A percentile compares a stretch with the other conserved stretches of the same genome.
These are phyloP conservation scores for Motacilla tschutschensis DNA, from an alignment of 2,113 vertebrate genomes.

Conservation along the genomic window DNA sequence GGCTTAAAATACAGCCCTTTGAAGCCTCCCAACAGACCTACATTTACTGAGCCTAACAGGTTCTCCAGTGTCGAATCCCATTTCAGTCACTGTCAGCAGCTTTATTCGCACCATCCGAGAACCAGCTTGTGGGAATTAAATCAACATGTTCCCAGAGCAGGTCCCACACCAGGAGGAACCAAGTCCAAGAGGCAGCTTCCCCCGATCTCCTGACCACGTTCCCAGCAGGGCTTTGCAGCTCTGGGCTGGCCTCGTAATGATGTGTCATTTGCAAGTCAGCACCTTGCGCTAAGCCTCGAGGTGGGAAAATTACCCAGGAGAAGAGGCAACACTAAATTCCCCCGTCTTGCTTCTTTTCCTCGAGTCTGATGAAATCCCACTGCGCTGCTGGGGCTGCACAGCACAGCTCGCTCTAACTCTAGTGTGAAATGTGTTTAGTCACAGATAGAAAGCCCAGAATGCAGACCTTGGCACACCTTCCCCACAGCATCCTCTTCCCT, in stretches of 20 bases:
- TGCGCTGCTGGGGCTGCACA: neutral
- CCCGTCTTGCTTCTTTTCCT: constrained; percentile 30
- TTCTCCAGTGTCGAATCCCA: constrained; percentile 42
- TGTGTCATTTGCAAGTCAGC: constrained; percentile 65
- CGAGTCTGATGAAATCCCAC: constrained; percentile 48
- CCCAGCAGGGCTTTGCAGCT: constrained; percentile 50
- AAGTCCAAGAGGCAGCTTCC: constrained; percentile 30
- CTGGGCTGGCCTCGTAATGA: constrained; percentile 35
- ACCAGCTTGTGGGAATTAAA: constrained; percentile 55
- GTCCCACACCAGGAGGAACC: constrained; percentile 20
- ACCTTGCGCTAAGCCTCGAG: constrained; percentile 47
- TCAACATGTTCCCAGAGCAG: constrained; percentile 12
- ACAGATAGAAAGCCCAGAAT: constrained; percentile 18
- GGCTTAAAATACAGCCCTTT: constrained; percentile 39
- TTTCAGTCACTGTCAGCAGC: constrained; percentile 57
- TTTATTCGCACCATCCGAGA: constrained; percentile 39
- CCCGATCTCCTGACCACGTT: neutral
- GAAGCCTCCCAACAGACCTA: constrained; percentile 43
- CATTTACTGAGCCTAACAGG: constrained; percentile 39
- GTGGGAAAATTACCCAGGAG: constrained; percentile 53
- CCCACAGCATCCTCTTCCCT: constrained; percentile 36
- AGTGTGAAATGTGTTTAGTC: constrained; percentile 38
- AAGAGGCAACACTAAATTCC: constrained; percentile 41
- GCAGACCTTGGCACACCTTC: constrained; percentile 37
- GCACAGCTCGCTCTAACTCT: constrained; percentile 1